Evolutionary conservation across 2,113 vertebrate genomes (phyloP).

Genomic region (Syrmaticus mikado): DNA sequence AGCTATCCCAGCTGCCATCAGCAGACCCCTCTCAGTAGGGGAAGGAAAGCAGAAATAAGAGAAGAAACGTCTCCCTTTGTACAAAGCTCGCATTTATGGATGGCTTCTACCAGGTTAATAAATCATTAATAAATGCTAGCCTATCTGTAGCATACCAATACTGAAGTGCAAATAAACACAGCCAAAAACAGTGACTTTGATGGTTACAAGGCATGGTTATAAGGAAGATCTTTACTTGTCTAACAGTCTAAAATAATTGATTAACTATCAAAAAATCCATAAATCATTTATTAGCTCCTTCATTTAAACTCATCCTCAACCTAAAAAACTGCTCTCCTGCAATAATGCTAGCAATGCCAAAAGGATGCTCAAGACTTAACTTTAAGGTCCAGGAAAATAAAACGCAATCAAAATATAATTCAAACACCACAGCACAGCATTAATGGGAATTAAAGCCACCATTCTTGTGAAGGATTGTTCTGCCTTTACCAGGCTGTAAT

Average conservation of each 20-base stretch:
- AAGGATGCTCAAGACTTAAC: background rate
- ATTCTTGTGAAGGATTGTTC: conserved; percentile 42
- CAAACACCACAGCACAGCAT: background rate
- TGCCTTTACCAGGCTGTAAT: conserved; percentile 52
- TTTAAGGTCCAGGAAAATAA: background rate
- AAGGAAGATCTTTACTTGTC: background rate
- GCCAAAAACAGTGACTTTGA: background rate
- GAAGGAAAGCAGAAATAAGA: conserved; percentile 20
- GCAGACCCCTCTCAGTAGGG: conserved; percentile 11
- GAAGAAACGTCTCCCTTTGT: background rate
- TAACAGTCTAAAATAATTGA: conserved; percentile 25
- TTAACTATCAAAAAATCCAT: background rate
- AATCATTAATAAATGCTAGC: background rate
- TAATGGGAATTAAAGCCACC: conserved; percentile 49
- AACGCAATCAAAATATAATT: conserved; percentile 61
- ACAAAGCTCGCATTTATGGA: background rate
- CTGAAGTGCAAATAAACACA: background rate
- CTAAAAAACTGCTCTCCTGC: background rate
- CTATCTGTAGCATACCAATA: background rate
- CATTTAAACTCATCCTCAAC: background rate
- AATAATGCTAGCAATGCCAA: background rate
- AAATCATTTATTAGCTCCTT: background rate
- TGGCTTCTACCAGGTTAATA: conserved; percentile 13
- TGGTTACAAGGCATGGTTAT: background rate
- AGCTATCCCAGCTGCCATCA: conserved; percentile 14